Evolutionary conservation across 2,888 invertebrate genomes (phyloP).

Genomic region (Rhorus exstirpatorius): DNA sequence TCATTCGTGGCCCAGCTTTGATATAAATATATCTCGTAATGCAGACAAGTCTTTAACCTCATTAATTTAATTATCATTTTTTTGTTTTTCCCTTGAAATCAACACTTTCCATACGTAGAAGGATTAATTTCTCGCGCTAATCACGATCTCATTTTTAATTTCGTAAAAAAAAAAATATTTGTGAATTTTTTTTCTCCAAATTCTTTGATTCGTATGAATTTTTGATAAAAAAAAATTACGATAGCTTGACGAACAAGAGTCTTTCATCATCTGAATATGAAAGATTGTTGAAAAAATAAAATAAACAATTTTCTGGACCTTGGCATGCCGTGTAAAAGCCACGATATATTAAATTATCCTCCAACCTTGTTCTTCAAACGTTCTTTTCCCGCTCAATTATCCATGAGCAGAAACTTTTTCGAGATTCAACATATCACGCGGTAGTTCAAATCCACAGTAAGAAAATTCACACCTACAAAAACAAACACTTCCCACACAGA

Average conservation of each 20-base stretch:
- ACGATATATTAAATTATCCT: constrained; percentile 1
- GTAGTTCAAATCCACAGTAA: neutral
- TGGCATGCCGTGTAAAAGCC: neutral
- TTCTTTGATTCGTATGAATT: too few relatives aligned
- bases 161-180: too few relatives aligned
- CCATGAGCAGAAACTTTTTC: constrained; percentile 7
- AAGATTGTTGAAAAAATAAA: neutral
- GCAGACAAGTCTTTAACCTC: constrained; percentile 44
- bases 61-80: neutral
- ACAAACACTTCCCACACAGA: neutral
- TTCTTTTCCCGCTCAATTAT: constrained; percentile 8
- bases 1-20: constrained; percentile 8
- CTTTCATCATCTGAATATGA: neutral
- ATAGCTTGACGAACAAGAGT: constrained; percentile 4
- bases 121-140: too few relatives aligned
- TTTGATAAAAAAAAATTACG: too few relatives aligned
- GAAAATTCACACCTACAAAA: neutral
- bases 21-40: constrained; percentile 21
- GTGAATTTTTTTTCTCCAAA: too few relatives aligned
- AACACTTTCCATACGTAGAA: neutral
- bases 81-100: constrained; percentile 2
- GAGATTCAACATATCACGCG: constrained; percentile 9
- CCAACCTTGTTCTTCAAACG: constrained; percentile 28
- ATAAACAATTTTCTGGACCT: neutral
- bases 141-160: too few relatives aligned